These are phyloP conservation scores for Halocynthia roretzi DNA, from an alignment of 23 tunicate species.

Conservation along the genomic window DNA sequence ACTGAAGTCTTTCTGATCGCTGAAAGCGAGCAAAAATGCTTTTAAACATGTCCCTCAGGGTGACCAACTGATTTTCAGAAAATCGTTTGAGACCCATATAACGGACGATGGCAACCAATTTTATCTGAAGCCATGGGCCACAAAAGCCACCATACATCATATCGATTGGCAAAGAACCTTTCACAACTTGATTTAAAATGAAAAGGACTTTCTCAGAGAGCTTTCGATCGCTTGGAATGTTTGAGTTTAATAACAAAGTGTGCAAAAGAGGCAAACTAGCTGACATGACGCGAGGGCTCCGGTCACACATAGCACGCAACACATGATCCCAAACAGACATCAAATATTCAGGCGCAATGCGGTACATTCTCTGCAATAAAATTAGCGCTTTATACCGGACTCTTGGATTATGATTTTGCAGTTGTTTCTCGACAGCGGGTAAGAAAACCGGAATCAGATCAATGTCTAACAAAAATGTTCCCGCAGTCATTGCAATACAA, in stretches of 20 bases:
- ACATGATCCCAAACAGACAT: conserved; percentile 19
- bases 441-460: conserved; percentile 66
- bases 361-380: conserved; percentile 33
- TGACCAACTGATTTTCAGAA: not conserved
- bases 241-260: conserved; percentile 28
- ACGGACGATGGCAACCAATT: conserved; percentile 28
- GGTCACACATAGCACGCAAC: conserved; percentile 42
- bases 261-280: conserved; percentile 41
- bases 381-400: conserved; percentile 34
- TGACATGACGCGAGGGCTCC: conserved; percentile 65
- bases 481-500: conserved; percentile 29
- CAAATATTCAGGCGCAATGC: conserved; percentile 45
- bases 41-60: not conserved
- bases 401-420: conserved; percentile 7
- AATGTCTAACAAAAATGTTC: conserved; percentile 19
- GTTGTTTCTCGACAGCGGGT: conserved; percentile 40
- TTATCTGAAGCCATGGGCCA: conserved; percentile 55
- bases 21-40: conserved; percentile 6
- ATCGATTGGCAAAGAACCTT: conserved; percentile 40
- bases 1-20: not conserved
- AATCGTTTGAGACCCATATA: not conserved
- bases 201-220: conserved; percentile 27
- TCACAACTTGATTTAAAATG: conserved; percentile 48
- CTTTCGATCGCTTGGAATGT: conserved; percentile 8
- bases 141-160: conserved; percentile 58